Base-by-base conservation (phyloP, 2,113 vertebrate species). In the Tor tambroides region DNA sequence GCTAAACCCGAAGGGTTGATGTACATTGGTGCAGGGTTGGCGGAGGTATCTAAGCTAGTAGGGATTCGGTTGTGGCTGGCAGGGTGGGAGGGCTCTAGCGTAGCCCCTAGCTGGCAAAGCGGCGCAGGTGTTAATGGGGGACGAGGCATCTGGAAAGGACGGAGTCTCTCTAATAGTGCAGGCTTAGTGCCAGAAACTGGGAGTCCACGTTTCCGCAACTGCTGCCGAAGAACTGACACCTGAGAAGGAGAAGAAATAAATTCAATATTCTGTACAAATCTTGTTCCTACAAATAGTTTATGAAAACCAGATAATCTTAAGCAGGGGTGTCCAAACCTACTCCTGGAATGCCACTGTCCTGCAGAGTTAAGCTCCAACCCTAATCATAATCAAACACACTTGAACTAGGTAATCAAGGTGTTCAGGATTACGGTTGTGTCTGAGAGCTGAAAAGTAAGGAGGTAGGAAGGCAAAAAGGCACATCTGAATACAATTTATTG, bases 131-230 rank as follows among this genome's bases (percentile, higher is more conserved):
- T 85, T 89, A 93, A 89, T 76, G 92, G 91, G 56, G 92, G 71
- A 26, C 89, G 91, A 83, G 93, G 90, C 32, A 95, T 91, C 91
- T 95, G 94, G 88, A 95, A 95, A 67, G 95, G 96, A 51, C 95
- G 95, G 35, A 98, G 95, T 74, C 97, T 96, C 91, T 97, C 95
- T 85, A 98, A 87, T 49, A 98, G 93, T 30, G 94, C 93, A 1
- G 97, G 94, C 89, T 98, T 98, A 75, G 97, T 97, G 81, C 97
- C 97, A 0, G 97, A 97, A 76, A 98, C 97, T 0, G 96, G 96
- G 72, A 97, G 97, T 84, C 96, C 96, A 1, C 96, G 93, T 90
- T 96, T 96, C 26, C 96, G 95, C 84, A 97, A 94, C 91, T 98
- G 96, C 89, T 97, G 97, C 2, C 97, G 94, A 65, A 98, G 94